Conservation (phyloP, 2,113 vertebrate genomes). For the Mugil cephalus region DNA sequence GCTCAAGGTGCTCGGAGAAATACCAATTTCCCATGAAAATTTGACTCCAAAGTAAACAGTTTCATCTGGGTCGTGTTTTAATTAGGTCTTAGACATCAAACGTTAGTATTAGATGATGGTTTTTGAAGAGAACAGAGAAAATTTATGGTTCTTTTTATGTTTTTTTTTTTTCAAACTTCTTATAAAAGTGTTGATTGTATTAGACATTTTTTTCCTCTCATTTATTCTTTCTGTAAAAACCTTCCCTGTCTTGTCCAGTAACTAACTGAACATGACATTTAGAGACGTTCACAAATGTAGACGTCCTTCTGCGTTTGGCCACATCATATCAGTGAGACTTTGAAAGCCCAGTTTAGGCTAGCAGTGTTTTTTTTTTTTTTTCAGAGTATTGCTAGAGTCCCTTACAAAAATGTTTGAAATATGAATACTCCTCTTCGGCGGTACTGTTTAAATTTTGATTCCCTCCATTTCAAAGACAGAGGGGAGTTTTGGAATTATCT, state of each 20-base stretch:
- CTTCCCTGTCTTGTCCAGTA: not conserved
- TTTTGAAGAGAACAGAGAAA: too few species aligned
- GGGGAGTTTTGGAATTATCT: conserved; percentile 13
- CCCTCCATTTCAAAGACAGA: not conserved
- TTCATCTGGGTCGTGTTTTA: too few species aligned
- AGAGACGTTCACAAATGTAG: conserved; percentile 26
- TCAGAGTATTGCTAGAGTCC: conserved; percentile 1
- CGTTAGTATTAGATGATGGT: too few species aligned
- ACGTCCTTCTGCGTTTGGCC: conserved; percentile 22
- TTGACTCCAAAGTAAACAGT: not conserved
- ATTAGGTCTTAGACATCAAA: not conserved
- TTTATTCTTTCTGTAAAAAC: not conserved
- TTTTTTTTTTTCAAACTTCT: too few species aligned
- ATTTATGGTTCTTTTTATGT: too few species aligned
- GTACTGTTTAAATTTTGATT: conserved; percentile 6
- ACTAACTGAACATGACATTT: conserved; percentile 25
- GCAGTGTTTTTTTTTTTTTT: conserved; percentile 8
- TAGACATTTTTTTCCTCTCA: too few species aligned
- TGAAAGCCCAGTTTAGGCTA: conserved; percentile 1
- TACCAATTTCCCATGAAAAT: conserved; percentile 2
- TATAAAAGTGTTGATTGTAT: too few species aligned
- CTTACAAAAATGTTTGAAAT: not conserved
- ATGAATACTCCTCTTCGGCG: not conserved
- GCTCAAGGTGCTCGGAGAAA: conserved; percentile 7
- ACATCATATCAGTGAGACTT: conserved; percentile 15